Base-by-base conservation (phyloP, 2,797 vertebrate species). In the Liasis olivaceus region DNA sequence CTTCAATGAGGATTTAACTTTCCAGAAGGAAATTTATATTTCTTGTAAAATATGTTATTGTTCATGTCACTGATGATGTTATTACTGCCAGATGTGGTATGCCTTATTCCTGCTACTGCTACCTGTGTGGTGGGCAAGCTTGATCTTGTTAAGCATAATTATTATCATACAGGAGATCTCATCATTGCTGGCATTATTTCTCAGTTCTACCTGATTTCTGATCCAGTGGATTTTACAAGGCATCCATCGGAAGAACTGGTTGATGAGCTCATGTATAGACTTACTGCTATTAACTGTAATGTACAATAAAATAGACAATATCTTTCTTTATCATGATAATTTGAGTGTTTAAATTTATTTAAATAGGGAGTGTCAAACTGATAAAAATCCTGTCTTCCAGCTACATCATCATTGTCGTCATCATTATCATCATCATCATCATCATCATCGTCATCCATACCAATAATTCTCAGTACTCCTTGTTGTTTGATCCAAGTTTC, bases 151-250 rank as follows among this genome's bases (percentile, higher is more conserved):
- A 47, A 62, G 5, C 84, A 91, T 63, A 26, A 56, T 31, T 36
- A 66, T 36, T 86, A 66, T 36, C 84, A 66, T 13, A 66, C 20
- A 42, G 90, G 90, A 56, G 90, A 91, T 5, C 47, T 91, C 28
- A 26, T 26, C 84, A 86, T 91, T 86, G 81, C 84, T 66, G 84
- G 90, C 60, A 86, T 91, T 54, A 36, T 91, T 47, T 66, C 60
- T 58, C 90, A 91, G 22, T 66, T 42, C 47, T 56, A 64, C 84
- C 56, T 17, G 4, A 54, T 66, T 54, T 91, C 62, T 17, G n/a
- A 86, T 8, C 47, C n/a, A 15, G 20, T 86, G 54, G 24, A 15
- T 14, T 91, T 91, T n/a, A 66, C 17, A 66, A 86, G 22, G 36
- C 60, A 64, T 86, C 90, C 90, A 14, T 69, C 47, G 42, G 58